Percentiles rank a stretch among this genome's conserved stretches.
These are phyloP conservation scores for Nothocercus nigrocapillus DNA, from an alignment of 2,113 vertebrate species.

Conservation along the genomic window DNA sequence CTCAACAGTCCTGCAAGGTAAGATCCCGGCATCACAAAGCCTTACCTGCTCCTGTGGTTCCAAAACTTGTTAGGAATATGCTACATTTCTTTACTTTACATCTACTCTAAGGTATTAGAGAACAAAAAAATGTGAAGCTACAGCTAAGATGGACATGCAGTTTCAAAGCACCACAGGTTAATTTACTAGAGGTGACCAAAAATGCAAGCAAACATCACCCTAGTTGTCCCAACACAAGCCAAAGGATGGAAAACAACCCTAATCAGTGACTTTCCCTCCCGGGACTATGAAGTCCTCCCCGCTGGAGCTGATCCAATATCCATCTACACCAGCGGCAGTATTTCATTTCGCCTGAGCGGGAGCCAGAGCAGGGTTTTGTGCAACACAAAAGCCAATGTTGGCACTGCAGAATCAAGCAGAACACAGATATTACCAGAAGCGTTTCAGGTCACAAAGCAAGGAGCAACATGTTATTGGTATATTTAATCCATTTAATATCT, in stretches of 20 bases:
- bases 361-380: accelerated
- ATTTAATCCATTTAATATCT: not conserved
- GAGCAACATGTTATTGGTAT: not conserved
- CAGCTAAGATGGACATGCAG: not conserved
- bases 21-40: not conserved
- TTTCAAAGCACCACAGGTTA: not conserved
- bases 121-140: not conserved
- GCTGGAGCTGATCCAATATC: not conserved
- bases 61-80: not conserved
- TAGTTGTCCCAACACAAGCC: not conserved
- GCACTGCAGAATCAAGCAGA: not conserved
- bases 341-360: not conserved
- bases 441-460: not conserved
- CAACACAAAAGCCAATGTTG: not conserved
- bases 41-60: not conserved
- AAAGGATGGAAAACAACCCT: not conserved
- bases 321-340: no score
- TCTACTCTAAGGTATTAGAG: not conserved
- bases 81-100: not conserved
- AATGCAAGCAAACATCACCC: not conserved
- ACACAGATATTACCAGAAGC: not conserved
- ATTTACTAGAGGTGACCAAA: not conserved
- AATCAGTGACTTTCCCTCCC: not conserved
- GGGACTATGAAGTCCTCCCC: accelerated
- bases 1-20: not conserved